Conservation (phyloP, 2,888 invertebrate genomes). For the Axea sp. region DNA sequence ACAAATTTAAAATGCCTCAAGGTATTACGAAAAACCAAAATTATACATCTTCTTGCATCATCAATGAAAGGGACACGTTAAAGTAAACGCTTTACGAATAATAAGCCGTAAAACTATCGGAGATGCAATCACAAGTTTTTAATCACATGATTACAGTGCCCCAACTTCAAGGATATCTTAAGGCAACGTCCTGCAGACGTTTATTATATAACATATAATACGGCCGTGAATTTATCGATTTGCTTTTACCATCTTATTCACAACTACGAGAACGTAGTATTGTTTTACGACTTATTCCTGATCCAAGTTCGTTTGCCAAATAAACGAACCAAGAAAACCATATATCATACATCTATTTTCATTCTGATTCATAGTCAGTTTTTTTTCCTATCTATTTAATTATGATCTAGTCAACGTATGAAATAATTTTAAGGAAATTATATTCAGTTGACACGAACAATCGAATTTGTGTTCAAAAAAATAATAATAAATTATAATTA, state of each 20-base stretch:
- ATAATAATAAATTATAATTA: too few species aligned
- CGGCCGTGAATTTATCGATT: constrained; percentile 71
- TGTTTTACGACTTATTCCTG: constrained; percentile 18
- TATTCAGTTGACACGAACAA: too few species aligned
- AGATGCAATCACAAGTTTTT: constrained; percentile 36
- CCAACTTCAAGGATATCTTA: constrained; percentile 64
- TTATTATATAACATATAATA: constrained; percentile 63
- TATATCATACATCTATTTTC: constrained; percentile 4
- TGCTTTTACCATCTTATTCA: constrained; percentile 45
- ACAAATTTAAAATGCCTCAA: too few species aligned
- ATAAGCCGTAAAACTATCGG: constrained; percentile 3
- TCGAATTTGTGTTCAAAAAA: too few species aligned
- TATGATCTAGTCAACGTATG: too few species aligned
- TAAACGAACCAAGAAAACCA: constrained; percentile 10
- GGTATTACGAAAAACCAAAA: too few species aligned
- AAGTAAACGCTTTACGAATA: constrained; percentile 6
- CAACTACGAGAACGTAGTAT: constrained; percentile 4
- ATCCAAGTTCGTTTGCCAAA: constrained; percentile 17
- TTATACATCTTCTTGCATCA: not conserved
- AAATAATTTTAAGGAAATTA: too few species aligned
- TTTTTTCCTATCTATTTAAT: not conserved
- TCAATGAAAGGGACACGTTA: not conserved
- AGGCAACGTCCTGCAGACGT: constrained; percentile 66
- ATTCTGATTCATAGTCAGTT: constrained; percentile 2
- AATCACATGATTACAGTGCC: constrained; percentile 26